Conservation (phyloP, 2,797 vertebrate species). For the Microctenopoma lineatum region DNA sequence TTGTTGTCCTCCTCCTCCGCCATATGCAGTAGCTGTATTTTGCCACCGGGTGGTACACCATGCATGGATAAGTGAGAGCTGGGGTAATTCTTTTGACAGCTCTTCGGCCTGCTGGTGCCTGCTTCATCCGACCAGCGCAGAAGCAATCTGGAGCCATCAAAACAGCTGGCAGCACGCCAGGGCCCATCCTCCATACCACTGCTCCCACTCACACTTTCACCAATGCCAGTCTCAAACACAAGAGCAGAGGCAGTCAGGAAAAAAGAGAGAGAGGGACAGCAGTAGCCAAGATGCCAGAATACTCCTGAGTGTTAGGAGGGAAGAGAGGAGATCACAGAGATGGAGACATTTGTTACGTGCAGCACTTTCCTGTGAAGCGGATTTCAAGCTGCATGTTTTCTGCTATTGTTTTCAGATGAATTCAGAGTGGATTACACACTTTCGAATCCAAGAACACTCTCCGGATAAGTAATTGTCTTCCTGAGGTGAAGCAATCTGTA, state of each 20-base stretch:
- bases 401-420: constrained; percentile 46
- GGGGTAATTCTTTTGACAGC: constrained; percentile 82
- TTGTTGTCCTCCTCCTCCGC: constrained; percentile 57
- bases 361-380: constrained; percentile 24
- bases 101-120: constrained; percentile 79
- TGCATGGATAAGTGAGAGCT: constrained; percentile 85
- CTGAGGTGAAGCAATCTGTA: constrained; percentile 59
- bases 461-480: constrained; percentile 58
- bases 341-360: constrained; percentile 35
- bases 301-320: constrained; percentile 36
- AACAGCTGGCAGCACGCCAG: constrained; percentile 78
- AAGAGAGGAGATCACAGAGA: constrained; percentile 29
- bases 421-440: constrained; percentile 36
- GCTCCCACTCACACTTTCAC: constrained; percentile 63
- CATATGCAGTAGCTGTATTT: constrained; percentile 87
- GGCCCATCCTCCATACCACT: constrained; percentile 57
- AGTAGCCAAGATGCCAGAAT: constrained; percentile 44
- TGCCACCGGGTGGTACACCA: constrained; percentile 94
- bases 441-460: constrained; percentile 38
- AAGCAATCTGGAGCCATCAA: constrained; percentile 84
- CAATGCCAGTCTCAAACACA: constrained; percentile 51
- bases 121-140: constrained; percentile 77
- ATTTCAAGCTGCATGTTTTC: constrained; percentile 30
- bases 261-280: constrained; percentile 33
- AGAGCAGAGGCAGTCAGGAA: constrained; percentile 42